Evolutionary conservation across 2,797 vertebrate genomes (phyloP), one percentile per base, ranked within the genome.

Genomic region (Tiaroga cobitis): DNA sequence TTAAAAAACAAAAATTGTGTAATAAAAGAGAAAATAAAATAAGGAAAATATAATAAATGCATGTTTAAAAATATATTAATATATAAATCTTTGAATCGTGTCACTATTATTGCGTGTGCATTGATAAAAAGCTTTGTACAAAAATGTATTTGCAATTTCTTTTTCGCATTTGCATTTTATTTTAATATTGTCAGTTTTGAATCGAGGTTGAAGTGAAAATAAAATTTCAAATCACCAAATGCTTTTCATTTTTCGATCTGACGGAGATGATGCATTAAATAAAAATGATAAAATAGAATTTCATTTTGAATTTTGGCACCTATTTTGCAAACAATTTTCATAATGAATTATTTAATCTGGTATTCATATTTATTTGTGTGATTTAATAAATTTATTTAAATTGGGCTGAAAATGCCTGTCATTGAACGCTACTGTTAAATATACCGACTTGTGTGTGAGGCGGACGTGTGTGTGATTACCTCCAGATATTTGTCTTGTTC

Each of bases 401-500:
- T 9, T 8, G 1, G 1, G 7, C 29, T 18, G 26, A 63, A 29
- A 63, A 65, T 24, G 51, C 51, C 51, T 21, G 8, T 3, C 3
- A 59, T n/a, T n/a, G 21, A 56, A n/a, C 54, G 6, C 11, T 26
- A 6, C 26, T 15, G 26, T 29, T 26, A 63, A 63, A 63, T 16
- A 63, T 5, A 7, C 26, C 3, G 3, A 32, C 1, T 3, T 43
- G 43, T 43, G 43, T 63, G n/a, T 10, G 34, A 9, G 46, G 16
- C 1, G 29, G 29, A 29, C 29, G 29, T 29, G 29, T 29, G 29
- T 29, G 29, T 29, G 29, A 29, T 90, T 89, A 95, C 95, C 94
- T 93, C 91, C 80, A 92, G 83, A 89, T 88, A 92, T 70, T 91
- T 82, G 21, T 89, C 91, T 2, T 15, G 61, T 61, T 91, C 87